phyloP scores from a whole-genome alignment of 1,140 invertebrate genomes.

The Pogonomyrmex barbatus region DNA sequence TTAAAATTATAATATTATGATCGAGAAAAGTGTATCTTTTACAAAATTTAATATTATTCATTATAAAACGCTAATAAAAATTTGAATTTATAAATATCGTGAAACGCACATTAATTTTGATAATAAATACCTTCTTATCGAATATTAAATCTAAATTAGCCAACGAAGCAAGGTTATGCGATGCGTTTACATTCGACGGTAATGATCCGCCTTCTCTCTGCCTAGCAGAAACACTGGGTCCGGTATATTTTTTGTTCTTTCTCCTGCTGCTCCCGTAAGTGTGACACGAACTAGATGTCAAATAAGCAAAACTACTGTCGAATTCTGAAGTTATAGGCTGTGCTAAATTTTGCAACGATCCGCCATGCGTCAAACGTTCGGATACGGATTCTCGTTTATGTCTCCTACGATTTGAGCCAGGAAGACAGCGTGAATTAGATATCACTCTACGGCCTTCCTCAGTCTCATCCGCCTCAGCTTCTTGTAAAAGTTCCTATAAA shows the following conservation, averaged over 20 bases:
- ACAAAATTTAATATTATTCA: slow-evolving; percentile 23
- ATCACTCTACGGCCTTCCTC: slow-evolving; percentile 83
- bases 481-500: slow-evolving; percentile 87
- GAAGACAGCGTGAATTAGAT: slow-evolving; percentile 81
- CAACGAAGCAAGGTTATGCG: slow-evolving; percentile 82
- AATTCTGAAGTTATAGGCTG: slow-evolving; percentile 84
- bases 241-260: slow-evolving; percentile 82
- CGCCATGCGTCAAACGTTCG: slow-evolving; percentile 87
- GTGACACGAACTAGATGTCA: slow-evolving; percentile 81
- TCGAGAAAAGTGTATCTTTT: neutral
- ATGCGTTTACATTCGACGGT: slow-evolving; percentile 88
- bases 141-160: slow-evolving; percentile 83
- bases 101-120: neutral
- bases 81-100: neutral
- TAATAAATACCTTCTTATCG: slow-evolving; percentile 82
- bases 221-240: slow-evolving; percentile 87
- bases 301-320: slow-evolving; percentile 82
- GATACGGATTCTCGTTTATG: slow-evolving; percentile 86
- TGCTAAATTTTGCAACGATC: slow-evolving; percentile 87
- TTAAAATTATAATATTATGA: neutral
- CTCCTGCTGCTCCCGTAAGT: slow-evolving; percentile 80
- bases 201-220: slow-evolving; percentile 89
- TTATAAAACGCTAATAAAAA: neutral
- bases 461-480: slow-evolving; percentile 88
- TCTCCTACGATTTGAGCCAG: slow-evolving; percentile 82